Evolutionary conservation across 1,140 invertebrate species (phyloP), one percentile per base, ranked within the genome.

Genomic region (Aphis gossypii): DNA sequence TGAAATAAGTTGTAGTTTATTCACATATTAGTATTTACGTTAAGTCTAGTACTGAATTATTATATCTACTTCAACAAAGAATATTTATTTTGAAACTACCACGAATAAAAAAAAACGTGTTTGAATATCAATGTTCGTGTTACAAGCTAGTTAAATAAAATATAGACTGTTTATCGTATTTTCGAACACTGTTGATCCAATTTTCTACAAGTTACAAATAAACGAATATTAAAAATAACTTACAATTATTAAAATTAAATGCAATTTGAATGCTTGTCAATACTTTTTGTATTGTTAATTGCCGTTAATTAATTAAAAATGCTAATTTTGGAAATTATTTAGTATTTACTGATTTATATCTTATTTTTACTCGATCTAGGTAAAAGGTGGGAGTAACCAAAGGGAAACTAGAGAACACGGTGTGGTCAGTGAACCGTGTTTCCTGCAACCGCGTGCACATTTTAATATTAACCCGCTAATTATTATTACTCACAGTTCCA

Each of bases 381-480:
- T 88, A 68, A 89, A 54, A 90, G 76, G 90, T 56, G 84, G 93
- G 60, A 90, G 84, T 68, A 86, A 90, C 25, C 7, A 35, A 83
- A 48, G 38, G 51, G 83, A 48, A 87, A 60, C 68, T 48, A 93
- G 60, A 51, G 46, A 48, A 44, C 21, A 60, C 30, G 20, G 38
- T 25, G 60, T 90, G 68, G 82, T 87, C 35, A 88, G 76, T 93
- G 90, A 91, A 86, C 86, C 87, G 21, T 87, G 82, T 92, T 91
- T 92, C 94, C 90, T 84, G 46, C 11, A 38, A 35, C 60, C 35
- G 25, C 41, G 87, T 90, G 87, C 56, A 20, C 83, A 86, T 93
- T 93, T 93, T 56, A 76, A 84, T 93, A 93, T 92, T 92, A 92
- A 41, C 46, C 44, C n/a, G 91, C 76, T 93, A 93, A 93, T 93